phyloP scores from a whole-genome alignment of 2,888 invertebrate species.

The Lasioglossum pauxillum region DNA sequence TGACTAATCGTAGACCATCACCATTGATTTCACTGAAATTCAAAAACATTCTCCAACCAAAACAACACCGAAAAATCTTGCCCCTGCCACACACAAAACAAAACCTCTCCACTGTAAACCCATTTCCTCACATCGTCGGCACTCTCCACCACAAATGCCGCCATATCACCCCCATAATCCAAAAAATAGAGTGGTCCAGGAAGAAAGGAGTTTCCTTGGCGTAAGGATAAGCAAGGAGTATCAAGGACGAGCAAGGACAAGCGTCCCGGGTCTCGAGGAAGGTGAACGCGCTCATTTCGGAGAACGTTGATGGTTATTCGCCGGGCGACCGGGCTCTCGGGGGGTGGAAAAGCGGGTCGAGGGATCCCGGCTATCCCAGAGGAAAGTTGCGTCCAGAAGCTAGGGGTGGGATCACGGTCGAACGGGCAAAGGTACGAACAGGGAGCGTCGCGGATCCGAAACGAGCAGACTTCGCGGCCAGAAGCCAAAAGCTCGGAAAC shows the following conservation, averaged over 20 bases:
- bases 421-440: constrained; percentile 42
- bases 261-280: not conserved
- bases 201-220: not conserved
- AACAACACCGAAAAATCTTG: not conserved
- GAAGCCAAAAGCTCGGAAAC: constrained; percentile 51
- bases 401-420: constrained; percentile 30
- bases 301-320: not conserved
- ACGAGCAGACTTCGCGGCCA: constrained; percentile 45
- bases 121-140: not conserved
- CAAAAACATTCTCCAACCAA: not conserved
- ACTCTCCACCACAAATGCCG: not conserved
- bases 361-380: not conserved
- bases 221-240: not conserved
- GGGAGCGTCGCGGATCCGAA: constrained; percentile 4
- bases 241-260: not conserved
- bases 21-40: too few species aligned
- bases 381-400: constrained; percentile 15
- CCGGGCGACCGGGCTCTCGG: not conserved
- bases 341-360: not conserved
- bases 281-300: constrained; percentile 3
- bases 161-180: not conserved
- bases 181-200: not conserved
- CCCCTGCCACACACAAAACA: not conserved
- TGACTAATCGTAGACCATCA: too few species aligned
- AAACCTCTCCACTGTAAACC: not conserved